Base-by-base conservation (phyloP, 2,888 invertebrate genomes). In the Clunio marinus region DNA sequence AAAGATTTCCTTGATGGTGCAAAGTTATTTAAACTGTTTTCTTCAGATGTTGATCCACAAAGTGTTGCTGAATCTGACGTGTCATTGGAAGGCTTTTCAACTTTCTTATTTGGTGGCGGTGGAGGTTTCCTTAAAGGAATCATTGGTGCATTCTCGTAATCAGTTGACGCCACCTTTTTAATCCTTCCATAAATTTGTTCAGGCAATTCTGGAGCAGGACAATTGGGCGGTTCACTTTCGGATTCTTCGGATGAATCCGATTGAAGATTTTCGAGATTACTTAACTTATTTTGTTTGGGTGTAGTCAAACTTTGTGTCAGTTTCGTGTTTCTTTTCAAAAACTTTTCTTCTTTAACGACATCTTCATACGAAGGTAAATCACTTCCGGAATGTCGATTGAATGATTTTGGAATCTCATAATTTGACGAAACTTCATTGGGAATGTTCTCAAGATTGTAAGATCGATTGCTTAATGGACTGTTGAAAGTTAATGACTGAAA, bases 401-500 rank as follows among this genome's bases (percentile, higher is more conserved):
- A 70, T 10, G 72, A 71, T 55, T 72, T 74, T 3, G 77, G 78
- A 67, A 77, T 75, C 70, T 79, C 77, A 71, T 79, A 79, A 2
- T 75, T 69, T n/a, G n/a, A n/a, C 1, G 69, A 74, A 32, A 35
- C 20, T 22, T 32, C 35, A 4, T 15, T 24, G 8, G 66, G 66
- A 22, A 66, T 66, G 24, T 66, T 35, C 22, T 66, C 55, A 17
- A 55, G 20, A 13, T 74, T 76, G 51, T 63, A 55, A 1, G 72
- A 75, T 20, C 51, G 55, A 13, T 74, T 75, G 59, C 75, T 74
- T 17, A 78, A 67, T 1, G 79, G 79, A 71, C 78, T 79, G 63
- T 74, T 75, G 68, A 79, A 79, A 25, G 75, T 74, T 35, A 79
- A 78, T 7, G 76, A 72, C 67, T 75, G 74, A n/a, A 79, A 78